Evolutionary conservation across 1,140 invertebrate species (phyloP), one percentile per base, ranked within the genome.

Genomic region (Drosophila subobscura): DNA sequence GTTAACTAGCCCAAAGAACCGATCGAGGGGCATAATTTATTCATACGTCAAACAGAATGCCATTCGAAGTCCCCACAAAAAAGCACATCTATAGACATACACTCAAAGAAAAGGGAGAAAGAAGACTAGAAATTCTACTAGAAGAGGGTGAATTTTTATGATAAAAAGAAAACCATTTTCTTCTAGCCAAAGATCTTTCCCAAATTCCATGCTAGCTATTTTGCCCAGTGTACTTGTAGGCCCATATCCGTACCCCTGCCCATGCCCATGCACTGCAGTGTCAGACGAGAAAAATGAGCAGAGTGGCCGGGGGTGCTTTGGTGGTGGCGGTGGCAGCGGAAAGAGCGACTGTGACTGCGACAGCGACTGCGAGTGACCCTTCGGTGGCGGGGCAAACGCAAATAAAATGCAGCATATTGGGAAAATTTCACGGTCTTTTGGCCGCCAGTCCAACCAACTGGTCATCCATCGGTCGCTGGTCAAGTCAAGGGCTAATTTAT

Each of bases 351-450:
- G 42, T n/a, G 42, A 46, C 46, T 22, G 33, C 7, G 58, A 49
- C 20, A 40, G 14, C 14, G 12, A 40, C 10, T 23, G 23, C 53
- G 42, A 47, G 6, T 52, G 50, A 52, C 50, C 50, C 50, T 52
- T 12, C 33, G 33, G 12, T 37, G 33, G 33, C 33, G 33, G 29
- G 7, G 27, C 63, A 44, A 66, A 67, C 66, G 66, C 66, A 71
- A 84, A 75, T 68, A 76, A 57, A 77, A 77, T 44, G 55, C 57
- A 81, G 83, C 83, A 78, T 88, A 88, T 88, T 88, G 83, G 79
- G 61, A 88, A 88, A 88, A 89, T 88, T 88, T 88, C 83, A 88
- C 83, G 83, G 63, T 88, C 72, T 76, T 88, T 83, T 88, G 84
- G 47, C 63, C 77, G 78, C 71, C 64, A 20, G 16, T 20, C 16